These are phyloP conservation scores for Plecturocebus donacophilus DNA, from an alignment of 2,113 vertebrate species.

Conservation along the genomic window DNA sequence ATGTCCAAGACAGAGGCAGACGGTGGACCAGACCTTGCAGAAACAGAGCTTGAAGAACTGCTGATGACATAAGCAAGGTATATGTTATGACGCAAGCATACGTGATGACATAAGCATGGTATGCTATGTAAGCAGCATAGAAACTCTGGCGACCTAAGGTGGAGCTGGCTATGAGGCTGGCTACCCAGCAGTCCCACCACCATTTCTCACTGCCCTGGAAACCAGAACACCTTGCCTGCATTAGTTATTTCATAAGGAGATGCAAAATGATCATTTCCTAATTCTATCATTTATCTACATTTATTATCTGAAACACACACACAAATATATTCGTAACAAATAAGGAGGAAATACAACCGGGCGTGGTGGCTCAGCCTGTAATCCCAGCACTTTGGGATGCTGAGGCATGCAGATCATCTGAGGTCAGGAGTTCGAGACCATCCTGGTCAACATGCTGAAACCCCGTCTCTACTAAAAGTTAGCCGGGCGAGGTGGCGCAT, in stretches of 20 bases:
- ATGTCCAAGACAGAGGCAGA: neutral
- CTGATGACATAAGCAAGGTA: neutral
- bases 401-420: no score
- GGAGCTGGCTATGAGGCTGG: neutral
- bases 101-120: neutral
- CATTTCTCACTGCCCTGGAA: neutral
- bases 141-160: neutral
- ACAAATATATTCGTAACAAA: neutral
- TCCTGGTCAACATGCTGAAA: no score
- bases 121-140: neutral
- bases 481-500: no score
- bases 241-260: neutral
- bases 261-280: neutral
- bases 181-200: rapidly evolving
- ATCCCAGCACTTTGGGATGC: no score
- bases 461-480: no score
- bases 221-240: neutral
- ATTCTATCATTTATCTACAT: constrained; percentile 11
- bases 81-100: no score
- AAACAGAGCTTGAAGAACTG: neutral
- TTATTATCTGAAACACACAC: neutral
- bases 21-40: neutral
- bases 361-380: no score
- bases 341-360: neutral
- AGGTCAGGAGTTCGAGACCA: neutral